Percentiles rank a stretch among this genome's conserved stretches.
Evolutionary conservation across 2,113 vertebrate genomes (phyloP).

Genomic region (Chloroceryle aenea): DNA sequence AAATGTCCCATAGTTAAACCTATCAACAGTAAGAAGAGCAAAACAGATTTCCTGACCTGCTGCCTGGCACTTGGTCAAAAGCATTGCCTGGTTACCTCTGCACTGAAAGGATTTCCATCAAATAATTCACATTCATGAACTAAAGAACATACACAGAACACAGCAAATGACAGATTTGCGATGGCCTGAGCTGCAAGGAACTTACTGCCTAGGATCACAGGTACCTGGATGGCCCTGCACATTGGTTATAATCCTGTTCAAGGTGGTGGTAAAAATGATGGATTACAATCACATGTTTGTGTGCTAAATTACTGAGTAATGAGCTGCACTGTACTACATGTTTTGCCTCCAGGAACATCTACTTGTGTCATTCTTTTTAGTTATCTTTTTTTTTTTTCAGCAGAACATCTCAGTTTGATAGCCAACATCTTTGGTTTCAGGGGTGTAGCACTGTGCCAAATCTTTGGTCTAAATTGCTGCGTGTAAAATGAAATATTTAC

Average conservation of each 20-base stretch:
- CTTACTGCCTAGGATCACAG: background rate
- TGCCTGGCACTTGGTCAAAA: background rate
- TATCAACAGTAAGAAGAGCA: background rate
- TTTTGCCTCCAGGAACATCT: constrained; percentile 49
- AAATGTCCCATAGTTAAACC: background rate
- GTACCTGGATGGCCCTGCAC: background rate
- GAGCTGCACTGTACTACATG: constrained; percentile 38
- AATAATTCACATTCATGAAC: background rate
- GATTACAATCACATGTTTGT: constrained; percentile 23
- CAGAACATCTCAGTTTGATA: constrained; percentile 14
- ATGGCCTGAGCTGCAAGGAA: background rate
- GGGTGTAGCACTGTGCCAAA: background rate
- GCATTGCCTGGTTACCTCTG: background rate
- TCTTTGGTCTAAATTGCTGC: background rate
- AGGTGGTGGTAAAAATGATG: constrained; percentile 44
- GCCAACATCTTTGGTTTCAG: background rate
- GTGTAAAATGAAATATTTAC: background rate
- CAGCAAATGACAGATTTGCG: background rate
- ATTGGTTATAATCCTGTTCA: background rate
- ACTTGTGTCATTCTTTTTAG: constrained; percentile 30
- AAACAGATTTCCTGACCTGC: background rate
- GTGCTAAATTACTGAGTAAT: constrained; percentile 15
- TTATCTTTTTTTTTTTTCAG: background rate
- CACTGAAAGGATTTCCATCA: background rate
- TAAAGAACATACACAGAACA: background rate